Evolutionary conservation across 2,797 vertebrate species (phyloP).

Genomic region (Anas capensis): DNA sequence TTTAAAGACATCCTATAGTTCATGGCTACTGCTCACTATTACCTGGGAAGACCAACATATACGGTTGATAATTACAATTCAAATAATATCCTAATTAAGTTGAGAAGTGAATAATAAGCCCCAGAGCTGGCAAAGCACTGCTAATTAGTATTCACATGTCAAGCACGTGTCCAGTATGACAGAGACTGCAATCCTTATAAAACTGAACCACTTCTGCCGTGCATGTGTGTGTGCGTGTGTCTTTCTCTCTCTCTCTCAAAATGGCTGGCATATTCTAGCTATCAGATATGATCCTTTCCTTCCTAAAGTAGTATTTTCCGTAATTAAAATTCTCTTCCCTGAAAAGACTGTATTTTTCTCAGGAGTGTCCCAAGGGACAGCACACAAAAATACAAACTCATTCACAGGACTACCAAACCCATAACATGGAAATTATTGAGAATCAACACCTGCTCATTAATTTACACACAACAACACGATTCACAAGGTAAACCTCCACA

Average conservation of each 20-base stretch:
- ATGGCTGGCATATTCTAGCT: slow-evolving; percentile 53
- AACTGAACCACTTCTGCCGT: not conserved
- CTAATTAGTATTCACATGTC: slow-evolving; percentile 50
- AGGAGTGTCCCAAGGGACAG: not conserved
- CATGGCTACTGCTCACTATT: not conserved
- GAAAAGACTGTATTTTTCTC: not conserved
- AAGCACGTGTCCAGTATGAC: slow-evolving; percentile 44
- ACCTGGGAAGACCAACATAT: not conserved
- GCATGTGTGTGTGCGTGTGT: not conserved
- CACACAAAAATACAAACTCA: slow-evolving; percentile 29
- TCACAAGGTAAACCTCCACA: slow-evolving; percentile 36
- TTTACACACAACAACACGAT: slow-evolving; percentile 19
- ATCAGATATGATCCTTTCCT: not conserved
- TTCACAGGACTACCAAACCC: slow-evolving; percentile 50
- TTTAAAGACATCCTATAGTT: not conserved
- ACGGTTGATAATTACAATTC: not conserved
- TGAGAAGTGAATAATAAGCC: not conserved
- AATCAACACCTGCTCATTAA: slow-evolving; percentile 60
- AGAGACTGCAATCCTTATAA: slow-evolving; percentile 3
- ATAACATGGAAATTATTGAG: slow-evolving; percentile 53
- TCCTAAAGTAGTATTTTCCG: not conserved
- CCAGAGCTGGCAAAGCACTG: slow-evolving; percentile 3
- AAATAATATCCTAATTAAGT: slow-evolving; percentile 27
- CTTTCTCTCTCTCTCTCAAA: slow-evolving; percentile 25
- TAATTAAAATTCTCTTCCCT: not conserved